Evolutionary conservation across 2,797 vertebrate genomes (phyloP), one percentile per base, ranked within the genome.

Genomic region (Pterois miles): DNA sequence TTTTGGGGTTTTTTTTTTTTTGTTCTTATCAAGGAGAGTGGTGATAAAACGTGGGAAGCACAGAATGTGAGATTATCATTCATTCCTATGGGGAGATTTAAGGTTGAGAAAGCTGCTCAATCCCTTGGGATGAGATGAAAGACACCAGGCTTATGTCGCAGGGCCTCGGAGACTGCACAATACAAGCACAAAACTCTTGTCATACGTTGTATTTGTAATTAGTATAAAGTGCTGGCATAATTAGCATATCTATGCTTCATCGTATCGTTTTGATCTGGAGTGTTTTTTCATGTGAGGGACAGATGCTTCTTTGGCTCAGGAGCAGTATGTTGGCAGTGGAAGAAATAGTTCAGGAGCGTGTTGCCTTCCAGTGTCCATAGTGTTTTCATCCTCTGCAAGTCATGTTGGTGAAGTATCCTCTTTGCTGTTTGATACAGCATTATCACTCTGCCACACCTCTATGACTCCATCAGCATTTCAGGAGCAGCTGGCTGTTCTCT

Each of bases 1-100:
- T 92, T 46, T n/a, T n/a, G n/a, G n/a, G n/a, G 22, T 89, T 88
- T 83, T 85, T 86, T 88, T 16, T 65, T 88, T 88, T 83, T 84
- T 11, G 11, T 72, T n/a, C n/a, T n/a, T n/a, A 81, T 86, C 83
- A 89, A 85, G 77, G 65, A 76, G 71, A 82, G 71, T 22, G 68
- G 77, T 77, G 86, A 89, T 86, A 82, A 85, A 87, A 68, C 18
- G 52, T 81, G 82, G 80, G 82, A 86, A 76, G 76, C 57, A 53
- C 69, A 60, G 58, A 76, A 86, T 73, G 78, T 63, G 58, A 83
- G 86, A 87, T 93, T 80, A 86, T 83, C 71, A 82, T 78, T 77
- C 69, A 73, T 79, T 90, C 81, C 86, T 86, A 34, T 67, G 66
- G 77, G 84, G 46, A 88, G 82, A 88, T 80, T 89, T 88, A 81